Conservation (phyloP, 2,113 vertebrate genomes). For the Serilophus lunatus region DNA sequence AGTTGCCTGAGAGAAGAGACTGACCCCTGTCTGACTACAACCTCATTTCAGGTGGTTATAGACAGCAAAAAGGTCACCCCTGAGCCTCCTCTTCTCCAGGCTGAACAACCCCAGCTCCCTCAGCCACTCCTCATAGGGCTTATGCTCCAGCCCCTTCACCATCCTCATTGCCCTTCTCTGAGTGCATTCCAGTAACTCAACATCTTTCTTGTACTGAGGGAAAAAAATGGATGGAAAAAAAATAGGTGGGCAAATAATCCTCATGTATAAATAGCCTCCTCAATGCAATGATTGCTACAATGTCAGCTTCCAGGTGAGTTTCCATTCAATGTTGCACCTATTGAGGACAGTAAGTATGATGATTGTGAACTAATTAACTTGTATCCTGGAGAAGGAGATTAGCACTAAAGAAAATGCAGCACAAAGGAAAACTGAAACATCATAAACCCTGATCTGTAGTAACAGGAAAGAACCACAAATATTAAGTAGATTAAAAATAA, state of each 20-base stretch:
- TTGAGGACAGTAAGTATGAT: not conserved
- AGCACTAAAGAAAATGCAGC: not conserved
- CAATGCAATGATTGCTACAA: not conserved
- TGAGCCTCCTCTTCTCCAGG: no score
- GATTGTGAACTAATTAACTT: not conserved
- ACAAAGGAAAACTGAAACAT: not conserved
- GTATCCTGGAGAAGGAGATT: not conserved
- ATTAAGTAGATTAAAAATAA: conserved; percentile 26
- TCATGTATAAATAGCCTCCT: not conserved
- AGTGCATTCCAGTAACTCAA: no score
- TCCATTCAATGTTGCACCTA: not conserved
- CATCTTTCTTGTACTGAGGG: no score
- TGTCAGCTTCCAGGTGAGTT: not conserved
- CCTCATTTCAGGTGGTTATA: no score
- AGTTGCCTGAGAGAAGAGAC: no score
- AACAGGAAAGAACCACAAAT: conserved; percentile 1
- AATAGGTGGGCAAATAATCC: not conserved
- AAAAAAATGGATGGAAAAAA: not conserved
- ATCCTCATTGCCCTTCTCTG: no score
- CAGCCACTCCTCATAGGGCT: no score
- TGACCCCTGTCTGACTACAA: no score
- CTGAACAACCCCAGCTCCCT: no score
- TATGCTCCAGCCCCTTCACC: no score
- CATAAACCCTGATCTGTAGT: not conserved
- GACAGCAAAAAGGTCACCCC: no score